phyloP scores from a whole-genome alignment of 2,888 invertebrate genomes.

The Amphimallon solstitiale region DNA sequence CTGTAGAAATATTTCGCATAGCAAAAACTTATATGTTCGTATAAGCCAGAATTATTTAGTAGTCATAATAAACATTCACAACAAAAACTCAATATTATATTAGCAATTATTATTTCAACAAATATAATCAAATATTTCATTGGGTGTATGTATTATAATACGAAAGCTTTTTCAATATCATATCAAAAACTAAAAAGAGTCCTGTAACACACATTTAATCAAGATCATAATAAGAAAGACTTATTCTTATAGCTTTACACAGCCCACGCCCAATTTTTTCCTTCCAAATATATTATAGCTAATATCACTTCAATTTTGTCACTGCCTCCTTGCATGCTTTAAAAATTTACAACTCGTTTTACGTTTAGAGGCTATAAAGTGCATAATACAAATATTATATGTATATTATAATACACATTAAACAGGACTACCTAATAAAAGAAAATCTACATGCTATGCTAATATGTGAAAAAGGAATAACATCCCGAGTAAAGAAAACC shows the following conservation, averaged over 20 bases:
- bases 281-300: conserved; percentile 49
- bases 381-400: conserved; percentile 6
- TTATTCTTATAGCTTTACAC: conserved; percentile 41
- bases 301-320: conserved; percentile 54
- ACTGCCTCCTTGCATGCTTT: conserved; percentile 33
- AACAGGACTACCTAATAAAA: not conserved
- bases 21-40: too few relatives aligned
- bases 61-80: too few relatives aligned
- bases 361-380: conserved; percentile 16
- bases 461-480: conserved; percentile 1
- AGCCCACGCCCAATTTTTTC: conserved; percentile 49
- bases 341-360: conserved; percentile 11
- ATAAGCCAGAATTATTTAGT: too few relatives aligned
- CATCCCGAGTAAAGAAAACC: not conserved
- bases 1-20: too few relatives aligned
- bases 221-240: not conserved
- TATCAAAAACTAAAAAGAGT: too few relatives aligned
- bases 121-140: too few relatives aligned
- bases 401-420: not conserved
- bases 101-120: too few relatives aligned
- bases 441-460: not conserved
- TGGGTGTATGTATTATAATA: too few relatives aligned
- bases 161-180: too few relatives aligned
- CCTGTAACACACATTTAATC: not conserved
- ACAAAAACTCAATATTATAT: too few relatives aligned